A percentile compares a stretch with the other conserved stretches of the same genome.
Conservation (phyloP, 2,888 invertebrate species). For the Lasiommata megera region DNA sequence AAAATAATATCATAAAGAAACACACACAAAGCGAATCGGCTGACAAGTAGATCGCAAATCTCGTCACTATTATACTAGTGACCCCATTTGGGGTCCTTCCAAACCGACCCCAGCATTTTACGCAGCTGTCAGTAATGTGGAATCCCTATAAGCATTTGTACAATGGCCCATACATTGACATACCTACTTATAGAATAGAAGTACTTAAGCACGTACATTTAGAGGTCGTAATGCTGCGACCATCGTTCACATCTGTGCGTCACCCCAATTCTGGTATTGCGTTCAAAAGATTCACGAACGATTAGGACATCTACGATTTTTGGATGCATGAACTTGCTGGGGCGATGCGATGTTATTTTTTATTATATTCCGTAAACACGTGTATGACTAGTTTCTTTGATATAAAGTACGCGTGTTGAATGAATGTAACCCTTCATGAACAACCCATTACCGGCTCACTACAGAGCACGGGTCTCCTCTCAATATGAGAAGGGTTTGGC, state of each 20-base stretch:
- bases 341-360: constrained; percentile 5
- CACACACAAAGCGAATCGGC: background rate
- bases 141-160: constrained; percentile 21
- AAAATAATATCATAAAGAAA: background rate
- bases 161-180: constrained; percentile 15
- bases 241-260: constrained; percentile 18
- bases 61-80: constrained; percentile 27
- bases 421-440: no score
- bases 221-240: constrained; percentile 17
- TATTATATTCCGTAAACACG: background rate
- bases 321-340: background rate
- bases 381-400: no score
- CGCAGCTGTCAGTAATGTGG: constrained; percentile 29
- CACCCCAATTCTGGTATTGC: constrained; percentile 6
- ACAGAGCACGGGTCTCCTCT: no score
- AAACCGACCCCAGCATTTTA: constrained; percentile 24
- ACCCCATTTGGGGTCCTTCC: constrained; percentile 27
- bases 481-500: no score
- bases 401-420: no score
- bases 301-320: constrained; percentile 13
- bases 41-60: constrained; percentile 23
- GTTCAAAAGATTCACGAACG: constrained; percentile 22
- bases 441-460: no score
- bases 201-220: constrained; percentile 15
- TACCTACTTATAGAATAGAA: constrained; percentile 13